Percentiles rank a stretch among this genome's conserved stretches.
Conservation (phyloP, 2,113 vertebrate genomes). For the Gallinago jamesoni region DNA sequence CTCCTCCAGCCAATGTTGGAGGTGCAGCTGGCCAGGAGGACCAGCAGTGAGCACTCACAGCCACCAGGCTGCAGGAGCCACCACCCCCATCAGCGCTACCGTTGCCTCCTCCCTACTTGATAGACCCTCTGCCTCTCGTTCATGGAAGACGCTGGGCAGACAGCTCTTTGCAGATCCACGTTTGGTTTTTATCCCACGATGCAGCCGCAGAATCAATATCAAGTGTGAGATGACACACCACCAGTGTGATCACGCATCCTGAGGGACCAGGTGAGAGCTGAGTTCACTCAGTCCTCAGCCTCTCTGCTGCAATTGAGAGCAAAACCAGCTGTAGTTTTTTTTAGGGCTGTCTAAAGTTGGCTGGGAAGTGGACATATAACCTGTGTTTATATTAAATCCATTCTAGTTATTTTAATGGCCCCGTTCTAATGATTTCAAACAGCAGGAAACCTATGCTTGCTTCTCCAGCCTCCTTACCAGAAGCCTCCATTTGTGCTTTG, state of each 20-base stretch:
- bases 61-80: not conserved
- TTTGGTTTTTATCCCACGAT: not conserved
- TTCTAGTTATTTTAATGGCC: not conserved
- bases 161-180: not conserved
- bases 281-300: not conserved
- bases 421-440: not conserved
- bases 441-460: not conserved
- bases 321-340: not conserved
- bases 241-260: fast-evolving
- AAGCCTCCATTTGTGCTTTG: not conserved
- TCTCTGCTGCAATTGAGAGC: not conserved
- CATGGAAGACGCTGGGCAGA: not conserved
- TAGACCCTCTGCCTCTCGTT: not conserved
- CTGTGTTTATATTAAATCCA: not conserved
- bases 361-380: not conserved
- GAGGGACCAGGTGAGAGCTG: not conserved
- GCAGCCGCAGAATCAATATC: not conserved
- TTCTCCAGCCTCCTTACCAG: not conserved
- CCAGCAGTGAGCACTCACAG: not conserved
- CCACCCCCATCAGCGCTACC: not conserved
- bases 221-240: not conserved
- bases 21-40: not conserved
- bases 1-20: not conserved
- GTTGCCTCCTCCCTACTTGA: not conserved
- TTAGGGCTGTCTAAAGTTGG: not conserved